Conservation (phyloP, 2,888 invertebrate genomes). For the Masnerella sp. region DNA sequence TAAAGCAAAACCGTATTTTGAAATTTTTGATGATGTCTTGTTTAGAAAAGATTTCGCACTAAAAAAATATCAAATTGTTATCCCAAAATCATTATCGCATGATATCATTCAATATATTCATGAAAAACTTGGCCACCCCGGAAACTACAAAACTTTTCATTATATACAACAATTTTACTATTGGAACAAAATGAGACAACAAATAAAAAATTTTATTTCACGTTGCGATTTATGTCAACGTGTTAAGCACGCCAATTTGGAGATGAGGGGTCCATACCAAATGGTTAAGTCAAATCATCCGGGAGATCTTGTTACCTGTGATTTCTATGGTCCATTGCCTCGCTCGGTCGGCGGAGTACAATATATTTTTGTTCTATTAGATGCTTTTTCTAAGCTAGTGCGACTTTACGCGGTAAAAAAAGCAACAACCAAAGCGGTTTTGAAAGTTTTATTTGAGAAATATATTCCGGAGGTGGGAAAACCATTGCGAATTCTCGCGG, state of each 20-base stretch:
- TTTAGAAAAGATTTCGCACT: not conserved
- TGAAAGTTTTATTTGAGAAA: not conserved
- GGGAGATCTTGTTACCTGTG: conserved; percentile 6
- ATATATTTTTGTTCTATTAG: conserved; percentile 20
- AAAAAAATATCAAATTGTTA: not conserved
- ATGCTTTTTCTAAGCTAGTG: conserved; percentile 25
- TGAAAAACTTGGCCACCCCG: not conserved
- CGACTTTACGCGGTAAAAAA: conserved; percentile 12
- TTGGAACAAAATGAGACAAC: conserved; percentile 6
- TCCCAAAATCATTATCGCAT: not conserved
- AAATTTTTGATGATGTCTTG: not conserved
- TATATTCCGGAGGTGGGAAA: conserved; percentile 7
- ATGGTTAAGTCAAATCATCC: conserved; percentile 5
- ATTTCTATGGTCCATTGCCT: conserved; percentile 35
- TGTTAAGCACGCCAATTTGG: conserved; percentile 1
- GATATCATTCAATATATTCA: not conserved
- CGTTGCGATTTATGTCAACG: conserved; percentile 23
- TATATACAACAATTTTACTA: conserved; percentile 10
- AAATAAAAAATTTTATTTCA: not conserved
- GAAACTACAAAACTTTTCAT: not conserved
- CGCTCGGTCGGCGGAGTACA: conserved; percentile 16
- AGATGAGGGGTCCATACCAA: conserved; percentile 1
- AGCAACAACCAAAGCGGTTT: not conserved
- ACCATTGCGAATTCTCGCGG: conserved; percentile 13
- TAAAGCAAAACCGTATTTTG: not conserved